phyloP scores from a whole-genome alignment of 2,888 invertebrate species.

The Unio delphinus region DNA sequence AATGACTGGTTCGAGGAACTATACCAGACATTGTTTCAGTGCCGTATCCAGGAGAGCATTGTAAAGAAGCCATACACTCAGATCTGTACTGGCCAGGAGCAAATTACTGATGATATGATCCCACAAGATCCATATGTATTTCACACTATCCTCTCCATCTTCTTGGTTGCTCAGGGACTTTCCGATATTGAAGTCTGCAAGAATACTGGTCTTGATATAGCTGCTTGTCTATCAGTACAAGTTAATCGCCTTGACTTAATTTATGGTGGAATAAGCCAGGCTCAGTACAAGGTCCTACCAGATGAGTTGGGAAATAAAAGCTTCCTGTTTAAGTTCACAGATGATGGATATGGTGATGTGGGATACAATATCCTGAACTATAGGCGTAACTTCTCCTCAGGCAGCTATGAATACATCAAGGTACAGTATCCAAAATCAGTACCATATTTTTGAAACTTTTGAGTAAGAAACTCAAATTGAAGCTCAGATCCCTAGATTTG shows the following conservation, averaged over 20 bases:
- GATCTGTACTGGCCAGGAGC: conserved; percentile 60
- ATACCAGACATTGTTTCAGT: conserved; percentile 67
- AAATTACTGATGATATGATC: conserved; percentile 51
- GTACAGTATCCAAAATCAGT: conserved; percentile 21
- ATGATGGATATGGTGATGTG: conserved; percentile 69
- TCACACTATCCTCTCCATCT: conserved; percentile 68
- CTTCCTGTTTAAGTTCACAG: conserved; percentile 69
- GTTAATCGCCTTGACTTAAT: conserved; percentile 57
- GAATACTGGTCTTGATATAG: conserved; percentile 35
- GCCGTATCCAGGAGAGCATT: conserved; percentile 61
- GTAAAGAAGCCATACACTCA: conserved; percentile 52
- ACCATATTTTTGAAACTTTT: too few relatives aligned
- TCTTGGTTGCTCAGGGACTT: conserved; percentile 67
- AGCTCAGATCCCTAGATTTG: too few relatives aligned
- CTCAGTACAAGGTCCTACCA: conserved; percentile 54
- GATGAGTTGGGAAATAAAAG: conserved; percentile 56
- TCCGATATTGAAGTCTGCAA: conserved; percentile 56
- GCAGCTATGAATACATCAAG: conserved; percentile 44
- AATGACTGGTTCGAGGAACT: conserved; percentile 72
- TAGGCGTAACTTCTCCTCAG: conserved; percentile 36
- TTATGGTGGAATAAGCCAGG: conserved; percentile 44
- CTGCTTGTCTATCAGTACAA: conserved; percentile 55
- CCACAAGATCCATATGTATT: conserved; percentile 64
- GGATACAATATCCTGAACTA: conserved; percentile 70
- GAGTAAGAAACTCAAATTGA: too few relatives aligned